Evolutionary conservation across 2,888 invertebrate genomes (phyloP).

Genomic region (Metopia argyrocephala): DNA sequence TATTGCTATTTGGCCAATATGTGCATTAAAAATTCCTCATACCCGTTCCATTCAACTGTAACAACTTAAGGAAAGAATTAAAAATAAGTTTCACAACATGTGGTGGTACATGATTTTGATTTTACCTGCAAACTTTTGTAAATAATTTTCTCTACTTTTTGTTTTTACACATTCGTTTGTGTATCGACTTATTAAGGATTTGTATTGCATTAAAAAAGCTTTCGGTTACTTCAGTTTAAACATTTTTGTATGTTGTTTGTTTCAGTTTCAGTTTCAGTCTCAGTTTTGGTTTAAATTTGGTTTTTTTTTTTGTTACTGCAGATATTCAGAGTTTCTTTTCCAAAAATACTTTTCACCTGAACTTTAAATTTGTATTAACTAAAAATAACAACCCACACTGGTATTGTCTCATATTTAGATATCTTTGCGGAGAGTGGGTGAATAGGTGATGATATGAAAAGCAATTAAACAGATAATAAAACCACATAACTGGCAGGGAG

Average conservation of each 20-base stretch:
- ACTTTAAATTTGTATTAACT: slow-evolving; percentile 35
- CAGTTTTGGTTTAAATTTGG: not conserved
- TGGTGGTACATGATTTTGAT: not conserved
- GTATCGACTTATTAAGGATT: not conserved
- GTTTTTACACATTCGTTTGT: not conserved
- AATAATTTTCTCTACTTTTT: not conserved
- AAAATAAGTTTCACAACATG: not conserved
- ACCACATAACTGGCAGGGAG: too few relatives aligned
- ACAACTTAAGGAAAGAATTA: not conserved
- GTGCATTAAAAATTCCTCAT: not conserved
- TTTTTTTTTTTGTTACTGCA: slow-evolving; percentile 6
- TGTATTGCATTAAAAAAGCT: slow-evolving; percentile 1
- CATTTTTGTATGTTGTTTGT: not conserved
- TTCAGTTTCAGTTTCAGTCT: not conserved
- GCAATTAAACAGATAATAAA: not conserved
- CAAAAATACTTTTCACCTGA: slow-evolving; percentile 30
- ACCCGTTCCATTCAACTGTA: not conserved
- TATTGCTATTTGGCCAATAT: not conserved
- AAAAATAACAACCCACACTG: not conserved
- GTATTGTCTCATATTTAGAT: too few relatives aligned
- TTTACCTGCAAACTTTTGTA: not conserved
- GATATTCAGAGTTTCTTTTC: too few relatives aligned
- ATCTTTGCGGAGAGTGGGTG: too few relatives aligned
- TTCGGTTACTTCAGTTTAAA: not conserved
- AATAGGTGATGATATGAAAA: slow-evolving; percentile 5